Conservation (phyloP, 1,140 invertebrate genomes). For the Drosophila navojoa region DNA sequence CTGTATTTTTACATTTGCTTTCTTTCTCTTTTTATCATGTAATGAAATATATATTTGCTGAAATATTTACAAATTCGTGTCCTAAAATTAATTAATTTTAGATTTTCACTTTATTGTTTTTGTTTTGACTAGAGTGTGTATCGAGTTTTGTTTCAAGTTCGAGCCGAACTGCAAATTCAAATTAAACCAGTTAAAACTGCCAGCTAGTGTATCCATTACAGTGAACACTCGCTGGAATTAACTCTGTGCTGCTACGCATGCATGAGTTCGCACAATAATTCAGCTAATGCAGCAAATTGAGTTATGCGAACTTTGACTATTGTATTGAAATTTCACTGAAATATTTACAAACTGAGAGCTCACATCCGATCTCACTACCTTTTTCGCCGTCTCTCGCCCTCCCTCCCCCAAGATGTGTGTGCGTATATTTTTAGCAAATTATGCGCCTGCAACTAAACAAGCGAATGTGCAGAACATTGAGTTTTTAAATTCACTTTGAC, state of each 20-base stretch:
- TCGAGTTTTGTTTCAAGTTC: neutral
- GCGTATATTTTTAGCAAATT: conserved; percentile 28
- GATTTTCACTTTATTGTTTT: no score
- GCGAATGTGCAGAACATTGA: conserved; percentile 3
- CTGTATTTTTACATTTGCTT: no score
- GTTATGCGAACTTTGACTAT: conserved; percentile 22
- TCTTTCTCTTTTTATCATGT: no score
- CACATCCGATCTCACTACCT: neutral
- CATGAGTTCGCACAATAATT: neutral
- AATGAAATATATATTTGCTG: no score
- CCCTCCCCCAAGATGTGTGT: neutral
- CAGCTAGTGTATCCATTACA: neutral
- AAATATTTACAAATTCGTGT: no score
- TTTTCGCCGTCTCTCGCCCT: neutral
- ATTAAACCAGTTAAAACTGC: neutral
- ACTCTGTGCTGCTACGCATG: neutral
- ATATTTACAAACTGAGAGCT: neutral
- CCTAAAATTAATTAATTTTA: no score
- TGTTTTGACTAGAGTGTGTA: no score
- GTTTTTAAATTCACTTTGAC: conserved; percentile 51
- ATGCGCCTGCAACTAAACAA: conserved; percentile 40
- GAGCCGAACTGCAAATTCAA: neutral
- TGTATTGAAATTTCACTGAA: conserved; percentile 17
- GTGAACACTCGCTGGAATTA: conserved; percentile 12
- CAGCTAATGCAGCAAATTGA: conserved; percentile 11